Evolutionary conservation across 2,888 invertebrate species (phyloP), one percentile per base, ranked within the genome.

Genomic region (Ypsolopha sequella): DNA sequence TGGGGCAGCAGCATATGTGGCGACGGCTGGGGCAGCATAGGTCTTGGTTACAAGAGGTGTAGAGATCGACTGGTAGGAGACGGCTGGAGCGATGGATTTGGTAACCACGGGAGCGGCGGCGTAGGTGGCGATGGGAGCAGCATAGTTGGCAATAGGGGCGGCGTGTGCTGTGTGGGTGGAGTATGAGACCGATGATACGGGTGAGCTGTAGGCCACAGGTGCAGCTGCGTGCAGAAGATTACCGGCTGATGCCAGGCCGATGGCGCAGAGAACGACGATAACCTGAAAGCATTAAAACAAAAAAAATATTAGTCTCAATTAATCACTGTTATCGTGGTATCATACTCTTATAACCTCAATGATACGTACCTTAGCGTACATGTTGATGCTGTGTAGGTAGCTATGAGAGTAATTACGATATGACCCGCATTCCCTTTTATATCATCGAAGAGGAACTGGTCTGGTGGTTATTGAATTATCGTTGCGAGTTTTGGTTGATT

Each of bases 211-310:
- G 36, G 56, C 52, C 7, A 52, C 53, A 44, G 54, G 51, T 4
- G 48, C 46, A 6, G 52, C 44, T 7, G 46, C 46, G 41, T 49
- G 49, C n/a, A 48, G 60, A 35, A 86, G 57, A 51, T 71, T 54
- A 46, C 89, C 88, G 54, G 88, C 88, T 59, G 71, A 75, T 57
- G 76, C 80, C 36, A 72, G 70, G 41, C 84, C 81, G 65, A 88
- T 66, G 55, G 73, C 59, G 54, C 84, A 70, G 59, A 72, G 76
- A 53, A 88, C 62, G 36, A 80, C 63, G 56, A 87, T 62, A 55
- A 82, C 64, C 80, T 54, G 52, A 24, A 24, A 3, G 11, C 4
- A 24, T 36, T n/a, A 36, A 39, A 14, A 11, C n/a, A 41, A 41
- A 41, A 46, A 35, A n/a, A n/a, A n/a, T n/a, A n/a, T n/a, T n/a